These are phyloP conservation scores for Callithrix jacchus DNA, from an alignment of 2,113 vertebrate species.

Conservation along the genomic window DNA sequence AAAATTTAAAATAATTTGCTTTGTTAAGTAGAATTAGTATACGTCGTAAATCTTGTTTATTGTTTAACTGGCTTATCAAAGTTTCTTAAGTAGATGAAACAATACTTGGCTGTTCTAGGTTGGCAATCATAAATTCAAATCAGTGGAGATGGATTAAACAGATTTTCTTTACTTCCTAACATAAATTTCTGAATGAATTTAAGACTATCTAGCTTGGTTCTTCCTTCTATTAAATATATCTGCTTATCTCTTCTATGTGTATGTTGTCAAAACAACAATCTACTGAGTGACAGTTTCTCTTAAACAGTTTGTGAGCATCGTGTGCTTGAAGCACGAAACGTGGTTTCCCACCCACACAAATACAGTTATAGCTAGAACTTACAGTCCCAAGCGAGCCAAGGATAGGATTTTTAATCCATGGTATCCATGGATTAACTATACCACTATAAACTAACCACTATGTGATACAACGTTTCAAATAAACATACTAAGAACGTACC, in stretches of 20 bases:
- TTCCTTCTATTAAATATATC: not conserved
- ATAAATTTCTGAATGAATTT: constrained; percentile 13
- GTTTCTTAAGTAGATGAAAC: constrained; percentile 41
- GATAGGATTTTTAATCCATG: not conserved
- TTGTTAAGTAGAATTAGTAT: constrained; percentile 5
- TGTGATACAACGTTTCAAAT: not conserved
- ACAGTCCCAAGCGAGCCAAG: not conserved
- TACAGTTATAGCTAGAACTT: not conserved
- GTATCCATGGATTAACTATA: no score
- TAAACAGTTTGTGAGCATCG: not conserved
- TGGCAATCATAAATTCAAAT: constrained; percentile 35
- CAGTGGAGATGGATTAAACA: not conserved
- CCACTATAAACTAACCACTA: not conserved
- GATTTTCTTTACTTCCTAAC: constrained; percentile 34
- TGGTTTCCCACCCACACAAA: not conserved
- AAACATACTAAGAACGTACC: not conserved
- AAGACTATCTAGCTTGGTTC: not conserved
- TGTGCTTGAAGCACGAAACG: not conserved
- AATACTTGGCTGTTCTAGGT: not conserved
- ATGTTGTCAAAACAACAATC: constrained; percentile 29
- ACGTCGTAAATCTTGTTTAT: constrained; percentile 21
- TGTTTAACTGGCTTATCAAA: not conserved
- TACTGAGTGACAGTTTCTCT: not conserved
- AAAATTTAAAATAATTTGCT: not conserved
- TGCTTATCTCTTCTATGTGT: not conserved